These are phyloP conservation scores for Symphodus melops DNA, from an alignment of 2,113 vertebrate genomes.

Conservation along the genomic window DNA sequence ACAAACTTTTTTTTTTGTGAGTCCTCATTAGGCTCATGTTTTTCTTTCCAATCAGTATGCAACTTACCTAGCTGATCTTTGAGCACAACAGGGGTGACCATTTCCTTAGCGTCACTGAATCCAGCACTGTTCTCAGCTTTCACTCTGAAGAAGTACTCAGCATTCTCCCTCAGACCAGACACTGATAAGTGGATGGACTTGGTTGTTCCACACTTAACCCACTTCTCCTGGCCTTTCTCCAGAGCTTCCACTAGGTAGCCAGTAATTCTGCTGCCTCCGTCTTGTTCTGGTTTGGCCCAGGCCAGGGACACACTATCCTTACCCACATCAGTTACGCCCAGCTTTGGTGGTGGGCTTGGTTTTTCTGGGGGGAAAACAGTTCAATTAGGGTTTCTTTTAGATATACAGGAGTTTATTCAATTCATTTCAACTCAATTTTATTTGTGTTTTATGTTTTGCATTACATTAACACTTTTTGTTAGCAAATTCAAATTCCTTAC, in stretches of 20 bases:
- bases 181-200: slow-evolving; percentile 90
- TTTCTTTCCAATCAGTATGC: not conserved
- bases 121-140: slow-evolving; percentile 96
- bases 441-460: not conserved
- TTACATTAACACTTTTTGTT: not conserved
- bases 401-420: not conserved
- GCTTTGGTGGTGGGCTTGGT: slow-evolving; percentile 94
- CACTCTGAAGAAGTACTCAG: slow-evolving; percentile 96
- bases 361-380: slow-evolving; percentile 87
- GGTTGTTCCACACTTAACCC: slow-evolving; percentile 93
- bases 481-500: slow-evolving; percentile 68
- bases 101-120: slow-evolving; percentile 92
- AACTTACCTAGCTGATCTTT: slow-evolving; percentile 93
- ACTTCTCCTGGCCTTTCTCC: slow-evolving; percentile 97
- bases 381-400: not conserved
- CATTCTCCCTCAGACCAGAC: slow-evolving; percentile 91
- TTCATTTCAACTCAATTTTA: no score
- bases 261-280: slow-evolving; percentile 94
- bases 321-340: slow-evolving; percentile 91
- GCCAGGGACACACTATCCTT: slow-evolving; percentile 93
- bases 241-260: slow-evolving; percentile 92
- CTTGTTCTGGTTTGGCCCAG: slow-evolving; percentile 96
- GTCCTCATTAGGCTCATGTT: not conserved
- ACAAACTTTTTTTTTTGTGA: not conserved
- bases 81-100: slow-evolving; percentile 89